Base-by-base conservation (phyloP, 2,113 vertebrate species). In the Pica pica region DNA sequence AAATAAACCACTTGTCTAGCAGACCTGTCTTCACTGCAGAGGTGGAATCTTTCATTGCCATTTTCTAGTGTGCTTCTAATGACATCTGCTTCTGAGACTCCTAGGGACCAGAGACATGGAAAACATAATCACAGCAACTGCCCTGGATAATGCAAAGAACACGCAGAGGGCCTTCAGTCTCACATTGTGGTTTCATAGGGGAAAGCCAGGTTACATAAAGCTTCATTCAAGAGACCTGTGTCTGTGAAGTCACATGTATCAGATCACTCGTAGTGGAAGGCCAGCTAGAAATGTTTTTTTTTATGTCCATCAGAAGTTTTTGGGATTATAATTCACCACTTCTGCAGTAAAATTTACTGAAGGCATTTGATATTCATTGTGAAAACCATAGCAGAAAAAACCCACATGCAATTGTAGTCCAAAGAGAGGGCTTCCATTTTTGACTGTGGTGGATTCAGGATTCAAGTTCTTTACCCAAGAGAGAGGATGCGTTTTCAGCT, bases 131-230 rank as follows among this genome's bases (percentile, higher is more conserved):
- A 41, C 19, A 78, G 15, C n/a, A 78, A 11, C 21, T 50, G 13
- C 49, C 10, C 24, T 63, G 52, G 23, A 23, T 21, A 68, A 27
- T 0, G 0, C 21, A 56, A 87, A 17, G 41, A 89, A 37, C 27
- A 41, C 16, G 16, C 0, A 2, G 17, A 2, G 3, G 7, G 3
- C 26, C 44, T 77, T 39, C 16, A 44, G 4, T 16, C 19, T 70
- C 39, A 33, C 0, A 0, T 10, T 27, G 10, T 49, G 41, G 10
- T 55, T 90, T 75, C 67, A 56, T 12, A 50, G 27, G 18, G 13
- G 20, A 59, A 92, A 64, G 26, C 2, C 33, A 79, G 7, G 15
- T 63, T 31, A 70, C 0, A 2, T 13, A 13, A 59, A 41, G 1
- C 17, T 63, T 85, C 1, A 2, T 39, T 28, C 28, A 30, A 42